Evolutionary conservation across 2,888 invertebrate genomes (phyloP), one percentile per base, ranked within the genome.

Genomic region (Pseudococcus longispinus): DNA sequence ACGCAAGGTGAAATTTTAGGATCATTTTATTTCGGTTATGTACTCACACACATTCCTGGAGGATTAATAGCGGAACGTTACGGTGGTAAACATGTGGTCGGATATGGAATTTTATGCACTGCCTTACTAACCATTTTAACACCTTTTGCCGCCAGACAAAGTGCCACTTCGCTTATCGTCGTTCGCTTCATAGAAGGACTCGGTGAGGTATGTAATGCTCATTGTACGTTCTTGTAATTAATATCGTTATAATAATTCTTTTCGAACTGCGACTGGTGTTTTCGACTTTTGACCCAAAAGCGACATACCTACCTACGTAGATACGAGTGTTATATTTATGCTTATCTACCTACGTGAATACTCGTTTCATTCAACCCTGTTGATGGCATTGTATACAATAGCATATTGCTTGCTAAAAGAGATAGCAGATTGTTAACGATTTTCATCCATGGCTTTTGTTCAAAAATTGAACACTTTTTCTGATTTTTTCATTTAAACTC

Each of bases 121-220:
- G 91, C 92, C 13, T 51, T 92, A 1, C 89, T 92, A 26, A 92
- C 92, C 0, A 88, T 92, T 20, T 88, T 92, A 6, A 92, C 92
- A 5, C 92, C 92, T 4, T 87, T 90, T 9, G 91, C 91, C 26
- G 92, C 92, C 0, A 89, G 90, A 11, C 92, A 92, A 42, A 93
- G 92, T n/a, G 91, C 93, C 0, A 90, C 91, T 1, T 92, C 93
- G 23, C 90, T 94, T 9, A 92, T 94, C 85, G 90, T 92, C 1
- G 91, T 93, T 18, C 90, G 94, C 88, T 91, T 94, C 11, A 89
- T 92, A 0, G 91, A 92, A 89, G 92, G 92, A 2, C 89, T 92
- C 2, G 92, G 92, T 70, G 92, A 92, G 91, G 92, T 92, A 88
- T 88, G 89, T 88, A 87, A 11, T 37, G 26, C 26, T 26, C 51